Evolutionary conservation across 2,888 invertebrate genomes (phyloP).

Genomic region (Brachyptera putata): DNA sequence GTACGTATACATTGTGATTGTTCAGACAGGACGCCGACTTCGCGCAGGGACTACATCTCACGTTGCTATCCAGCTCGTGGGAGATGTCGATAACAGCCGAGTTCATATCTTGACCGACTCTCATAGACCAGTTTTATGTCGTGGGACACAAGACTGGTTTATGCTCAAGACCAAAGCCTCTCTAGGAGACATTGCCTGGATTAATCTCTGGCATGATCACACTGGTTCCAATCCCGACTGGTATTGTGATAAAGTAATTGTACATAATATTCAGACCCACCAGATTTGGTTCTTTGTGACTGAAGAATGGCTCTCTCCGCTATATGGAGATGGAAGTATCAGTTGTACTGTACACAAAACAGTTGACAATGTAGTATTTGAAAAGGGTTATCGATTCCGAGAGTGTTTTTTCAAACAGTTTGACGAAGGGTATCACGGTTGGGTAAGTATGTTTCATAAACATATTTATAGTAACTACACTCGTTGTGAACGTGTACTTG

Average conservation of each 20-base stretch:
- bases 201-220: slow-evolving; percentile 24
- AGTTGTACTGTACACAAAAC: not conserved
- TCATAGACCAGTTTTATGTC: not conserved
- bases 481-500: slow-evolving; percentile 3
- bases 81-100: slow-evolving; percentile 16
- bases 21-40: slow-evolving; percentile 34
- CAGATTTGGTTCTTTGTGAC: slow-evolving; percentile 5
- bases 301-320: slow-evolving; percentile 12
- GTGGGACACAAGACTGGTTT: slow-evolving; percentile 10
- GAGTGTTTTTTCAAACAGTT: no score
- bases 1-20: slow-evolving; percentile 32
- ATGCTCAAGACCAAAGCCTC: not conserved
- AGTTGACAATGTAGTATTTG: not conserved
- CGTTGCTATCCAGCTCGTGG: slow-evolving; percentile 35
- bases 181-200: slow-evolving; percentile 4
- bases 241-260: slow-evolving; percentile 32
- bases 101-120: not conserved
- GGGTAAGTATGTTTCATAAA: slow-evolving; percentile 3
- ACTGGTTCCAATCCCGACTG: slow-evolving; percentile 21
- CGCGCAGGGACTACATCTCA: slow-evolving; percentile 35
- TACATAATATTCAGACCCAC: slow-evolving; percentile 9
- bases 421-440: no score
- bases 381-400: not conserved
- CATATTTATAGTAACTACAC: slow-evolving; percentile 4
- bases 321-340: not conserved